Conservation (phyloP, 2,113 vertebrate genomes). For the Delphinapterus leucas region DNA sequence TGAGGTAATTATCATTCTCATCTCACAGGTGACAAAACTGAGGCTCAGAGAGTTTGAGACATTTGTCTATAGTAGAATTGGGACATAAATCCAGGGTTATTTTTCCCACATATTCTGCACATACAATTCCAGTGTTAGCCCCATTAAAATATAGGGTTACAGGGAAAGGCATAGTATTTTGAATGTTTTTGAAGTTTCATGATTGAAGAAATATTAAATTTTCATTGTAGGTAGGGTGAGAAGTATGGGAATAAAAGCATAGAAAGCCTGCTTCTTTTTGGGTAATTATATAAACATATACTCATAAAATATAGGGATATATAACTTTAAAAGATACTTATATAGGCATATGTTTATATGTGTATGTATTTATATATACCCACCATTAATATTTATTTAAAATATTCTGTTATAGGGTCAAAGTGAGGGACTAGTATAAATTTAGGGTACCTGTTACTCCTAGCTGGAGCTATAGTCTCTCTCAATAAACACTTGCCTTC, state of each 20-base stretch:
- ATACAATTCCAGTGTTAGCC: neutral
- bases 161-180: neutral
- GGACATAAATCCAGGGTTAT: neutral
- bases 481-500: slow-evolving; percentile 21
- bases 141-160: neutral
- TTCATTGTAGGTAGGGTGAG: neutral
- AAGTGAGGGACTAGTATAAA: neutral
- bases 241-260: neutral
- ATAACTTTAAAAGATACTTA: neutral
- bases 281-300: neutral
- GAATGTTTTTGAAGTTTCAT: neutral
- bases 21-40: neutral
- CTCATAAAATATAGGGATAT: neutral
- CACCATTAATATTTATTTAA: neutral
- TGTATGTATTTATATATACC: neutral
- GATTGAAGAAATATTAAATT: neutral
- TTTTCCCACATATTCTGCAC: neutral
- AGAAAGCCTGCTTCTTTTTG: neutral
- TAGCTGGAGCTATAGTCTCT: neutral
- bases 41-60: neutral
- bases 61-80: neutral
- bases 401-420: neutral
- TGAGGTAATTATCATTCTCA: neutral
- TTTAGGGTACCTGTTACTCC: neutral
- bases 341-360: neutral